Percentiles rank a stretch among this genome's conserved stretches.
These are phyloP conservation scores for Ochotona curzoniae DNA, from an alignment of 2,113 vertebrate genomes.

Conservation along the genomic window DNA sequence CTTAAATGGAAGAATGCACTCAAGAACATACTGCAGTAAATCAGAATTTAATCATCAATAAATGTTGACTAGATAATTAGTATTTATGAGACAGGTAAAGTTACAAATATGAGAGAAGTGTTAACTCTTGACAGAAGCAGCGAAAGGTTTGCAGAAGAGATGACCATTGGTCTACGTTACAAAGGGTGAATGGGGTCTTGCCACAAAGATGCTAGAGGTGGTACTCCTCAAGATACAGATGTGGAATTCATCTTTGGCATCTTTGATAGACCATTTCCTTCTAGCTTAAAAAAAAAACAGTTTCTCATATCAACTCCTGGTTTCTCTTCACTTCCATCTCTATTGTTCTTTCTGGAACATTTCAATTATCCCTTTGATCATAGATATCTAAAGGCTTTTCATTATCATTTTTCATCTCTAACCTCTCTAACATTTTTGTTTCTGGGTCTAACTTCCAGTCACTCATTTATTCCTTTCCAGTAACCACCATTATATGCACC, in stretches of 20 bases:
- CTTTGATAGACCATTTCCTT: neutral
- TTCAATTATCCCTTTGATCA: neutral
- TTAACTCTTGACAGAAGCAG: neutral
- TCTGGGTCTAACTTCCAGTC: neutral
- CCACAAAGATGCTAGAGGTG: neutral
- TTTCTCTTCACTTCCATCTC: neutral
- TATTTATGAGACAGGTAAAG: constrained; percentile 2
- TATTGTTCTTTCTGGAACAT: neutral
- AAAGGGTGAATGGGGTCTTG: neutral
- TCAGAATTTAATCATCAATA: constrained; percentile 30
- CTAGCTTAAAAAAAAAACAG: neutral
- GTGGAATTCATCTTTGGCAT: neutral
- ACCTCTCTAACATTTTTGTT: neutral
- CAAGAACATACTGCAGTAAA: neutral
- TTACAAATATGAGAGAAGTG: neutral
- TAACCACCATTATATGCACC: neutral
- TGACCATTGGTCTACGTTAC: neutral
- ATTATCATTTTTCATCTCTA: constrained; percentile 22
- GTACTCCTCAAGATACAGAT: neutral
- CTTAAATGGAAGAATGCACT: neutral
- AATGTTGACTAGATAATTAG: constrained; percentile 44
- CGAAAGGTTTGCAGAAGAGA: neutral
- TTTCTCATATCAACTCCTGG: neutral
- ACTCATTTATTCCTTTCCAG: neutral
- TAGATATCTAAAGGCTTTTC: constrained; percentile 23